Percentiles rank a stretch among this genome's conserved stretches.
Conservation (phyloP, 2,888 invertebrate genomes). For the Pyrgus malvae region DNA sequence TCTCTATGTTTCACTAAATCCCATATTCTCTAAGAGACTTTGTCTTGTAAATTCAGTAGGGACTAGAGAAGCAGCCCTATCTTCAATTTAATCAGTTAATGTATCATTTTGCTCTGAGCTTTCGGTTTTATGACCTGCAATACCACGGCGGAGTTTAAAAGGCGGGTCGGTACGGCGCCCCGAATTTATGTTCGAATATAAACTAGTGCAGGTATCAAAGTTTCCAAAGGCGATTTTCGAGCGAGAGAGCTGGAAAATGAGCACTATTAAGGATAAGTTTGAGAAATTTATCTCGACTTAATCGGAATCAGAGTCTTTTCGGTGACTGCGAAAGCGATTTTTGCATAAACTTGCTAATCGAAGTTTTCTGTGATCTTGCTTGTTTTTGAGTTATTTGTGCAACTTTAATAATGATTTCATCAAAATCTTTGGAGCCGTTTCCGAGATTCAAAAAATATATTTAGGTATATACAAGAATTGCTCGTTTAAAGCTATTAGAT, state of each 20-base stretch:
- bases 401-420: not conserved
- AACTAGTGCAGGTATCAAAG: conserved; percentile 37
- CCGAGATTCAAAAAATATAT: too few relatives aligned
- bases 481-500: too few relatives aligned
- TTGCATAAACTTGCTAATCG: not conserved
- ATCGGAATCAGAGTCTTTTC: conserved; percentile 16
- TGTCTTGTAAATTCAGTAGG: not conserved
- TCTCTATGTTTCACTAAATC: not conserved
- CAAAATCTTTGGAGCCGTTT: too few relatives aligned
- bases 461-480: too few relatives aligned
- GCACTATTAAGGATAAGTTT: conserved; percentile 24
- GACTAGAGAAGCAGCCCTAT: conserved; percentile 43
- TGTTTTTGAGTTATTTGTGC: not conserved
- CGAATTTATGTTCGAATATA: conserved; percentile 46
- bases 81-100: conserved; percentile 73
- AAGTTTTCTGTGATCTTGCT: not conserved
- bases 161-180: conserved; percentile 34
- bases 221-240: conserved; percentile 23
- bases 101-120: conserved; percentile 53
- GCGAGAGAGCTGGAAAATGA: conserved; percentile 25
- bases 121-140: conserved; percentile 60
- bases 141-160: conserved; percentile 47
- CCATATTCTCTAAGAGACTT: not conserved
- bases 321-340: not conserved
- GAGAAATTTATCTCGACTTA: conserved; percentile 16